These are phyloP conservation scores for Apamea monoglypha DNA, from an alignment of 2,888 invertebrate species.

Conservation along the genomic window DNA sequence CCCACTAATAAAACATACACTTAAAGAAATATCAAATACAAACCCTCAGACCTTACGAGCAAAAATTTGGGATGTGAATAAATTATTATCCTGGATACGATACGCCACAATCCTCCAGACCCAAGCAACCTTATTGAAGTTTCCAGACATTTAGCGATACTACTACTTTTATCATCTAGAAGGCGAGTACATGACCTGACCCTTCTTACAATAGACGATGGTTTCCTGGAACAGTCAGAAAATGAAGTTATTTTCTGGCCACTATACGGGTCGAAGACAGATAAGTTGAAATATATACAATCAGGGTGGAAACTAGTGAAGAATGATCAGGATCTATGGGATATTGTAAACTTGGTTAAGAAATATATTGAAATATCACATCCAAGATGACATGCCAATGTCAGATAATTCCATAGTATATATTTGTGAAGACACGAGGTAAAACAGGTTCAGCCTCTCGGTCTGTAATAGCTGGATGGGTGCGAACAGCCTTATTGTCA, in stretches of 20 bases:
- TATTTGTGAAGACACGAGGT: constrained; percentile 1
- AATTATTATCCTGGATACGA: constrained; percentile 1
- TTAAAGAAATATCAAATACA: neutral
- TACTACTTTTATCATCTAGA: neutral
- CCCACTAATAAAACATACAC: too few species aligned
- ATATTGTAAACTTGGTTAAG: too few species aligned
- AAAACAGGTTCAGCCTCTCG: constrained; percentile 3
- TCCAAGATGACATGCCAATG: neutral
- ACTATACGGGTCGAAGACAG: neutral
- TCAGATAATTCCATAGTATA: neutral
- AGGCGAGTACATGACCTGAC: neutral
- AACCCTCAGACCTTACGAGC: neutral
- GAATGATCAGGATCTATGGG: neutral
- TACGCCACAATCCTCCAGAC: neutral
- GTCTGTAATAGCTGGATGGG: neutral
- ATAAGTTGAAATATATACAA: neutral
- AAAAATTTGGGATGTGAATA: constrained; percentile 12
- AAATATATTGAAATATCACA: neutral
- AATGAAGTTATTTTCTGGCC: constrained; percentile 13
- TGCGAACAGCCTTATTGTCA: neutral
- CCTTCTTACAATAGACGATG: neutral
- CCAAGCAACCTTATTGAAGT: neutral
- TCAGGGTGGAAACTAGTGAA: constrained; percentile 5
- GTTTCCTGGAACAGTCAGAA: neutral
- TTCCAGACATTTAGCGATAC: neutral